Percentiles rank a stretch among this genome's conserved stretches.
phyloP scores from a whole-genome alignment of 2,797 vertebrate species.

The Leucoraja ocellata region DNA sequence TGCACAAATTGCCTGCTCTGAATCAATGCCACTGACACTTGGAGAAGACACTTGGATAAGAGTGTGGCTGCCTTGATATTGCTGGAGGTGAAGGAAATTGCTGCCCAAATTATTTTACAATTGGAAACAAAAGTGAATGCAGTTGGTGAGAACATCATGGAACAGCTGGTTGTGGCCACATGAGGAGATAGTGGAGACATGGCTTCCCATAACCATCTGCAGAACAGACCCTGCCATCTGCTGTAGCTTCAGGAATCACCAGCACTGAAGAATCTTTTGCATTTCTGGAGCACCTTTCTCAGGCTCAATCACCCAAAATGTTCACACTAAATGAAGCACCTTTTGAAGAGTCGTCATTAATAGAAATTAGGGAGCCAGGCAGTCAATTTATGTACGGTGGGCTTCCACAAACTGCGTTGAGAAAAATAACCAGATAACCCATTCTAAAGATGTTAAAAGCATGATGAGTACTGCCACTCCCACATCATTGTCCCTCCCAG shows the following conservation, averaged over 20 bases:
- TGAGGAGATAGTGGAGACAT: not conserved
- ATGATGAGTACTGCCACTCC: too few relatives aligned
- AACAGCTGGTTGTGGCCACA: not conserved
- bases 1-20: not conserved
- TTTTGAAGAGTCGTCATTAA: not conserved
- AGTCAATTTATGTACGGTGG: not conserved
- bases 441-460: not conserved
- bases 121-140: not conserved
- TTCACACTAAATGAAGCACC: not conserved
- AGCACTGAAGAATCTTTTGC: not conserved
- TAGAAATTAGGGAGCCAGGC: not conserved
- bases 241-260: too few relatives aligned
- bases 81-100: not conserved
- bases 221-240: not conserved
- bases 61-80: not conserved
- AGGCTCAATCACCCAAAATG: not conserved
- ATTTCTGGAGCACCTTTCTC: not conserved
- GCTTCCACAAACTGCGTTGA: not conserved
- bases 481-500: too few relatives aligned
- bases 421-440: not conserved
- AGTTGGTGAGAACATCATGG: not conserved
- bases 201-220: not conserved
- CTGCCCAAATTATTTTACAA: not conserved
- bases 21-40: not conserved
- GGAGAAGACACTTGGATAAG: not conserved